Evolutionary conservation across 2,888 invertebrate species (phyloP).

Genomic region (Beris chalybata): DNA sequence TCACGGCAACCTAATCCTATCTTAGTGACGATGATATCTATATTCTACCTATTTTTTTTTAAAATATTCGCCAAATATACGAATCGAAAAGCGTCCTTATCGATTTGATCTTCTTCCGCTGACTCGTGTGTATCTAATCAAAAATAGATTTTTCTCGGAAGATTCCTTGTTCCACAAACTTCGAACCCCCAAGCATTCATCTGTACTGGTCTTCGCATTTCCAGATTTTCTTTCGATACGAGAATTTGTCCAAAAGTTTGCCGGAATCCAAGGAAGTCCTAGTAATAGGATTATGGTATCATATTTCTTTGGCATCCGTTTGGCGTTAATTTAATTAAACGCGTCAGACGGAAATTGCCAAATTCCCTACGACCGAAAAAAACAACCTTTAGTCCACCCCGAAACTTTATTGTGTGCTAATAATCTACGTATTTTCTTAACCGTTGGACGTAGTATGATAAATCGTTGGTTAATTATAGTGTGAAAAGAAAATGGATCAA

Average conservation of each 20-base stretch:
- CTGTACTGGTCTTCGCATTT: neutral
- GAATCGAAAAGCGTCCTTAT: too few species aligned
- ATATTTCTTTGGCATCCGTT: constrained; percentile 27
- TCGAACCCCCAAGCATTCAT: neutral
- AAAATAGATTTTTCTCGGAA: too few species aligned
- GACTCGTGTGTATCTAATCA: too few species aligned
- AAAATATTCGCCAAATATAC: too few species aligned
- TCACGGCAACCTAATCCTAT: too few species aligned
- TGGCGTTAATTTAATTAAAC: constrained; percentile 24
- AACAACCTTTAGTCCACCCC: neutral
- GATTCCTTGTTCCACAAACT: too few species aligned
- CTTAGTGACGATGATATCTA: too few species aligned
- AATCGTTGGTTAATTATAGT: constrained; percentile 22
- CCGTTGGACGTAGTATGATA: constrained; percentile 20
- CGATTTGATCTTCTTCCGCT: too few species aligned
- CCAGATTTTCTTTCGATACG: constrained; percentile 15
- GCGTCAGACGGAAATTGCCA: neutral
- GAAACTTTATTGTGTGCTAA: constrained; percentile 9
- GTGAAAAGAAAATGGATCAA: too few species aligned
- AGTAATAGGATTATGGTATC: constrained; percentile 25
- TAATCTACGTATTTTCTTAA: constrained; percentile 4
- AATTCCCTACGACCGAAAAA: too few species aligned
- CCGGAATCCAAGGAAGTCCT: constrained; percentile 1
- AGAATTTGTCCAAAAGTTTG: constrained; percentile 5
- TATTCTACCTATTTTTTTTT: too few species aligned